A percentile compares a stretch with the other conserved stretches of the same genome.
Conservation (phyloP, 2,113 vertebrate species). For the Podarcis cretensis region DNA sequence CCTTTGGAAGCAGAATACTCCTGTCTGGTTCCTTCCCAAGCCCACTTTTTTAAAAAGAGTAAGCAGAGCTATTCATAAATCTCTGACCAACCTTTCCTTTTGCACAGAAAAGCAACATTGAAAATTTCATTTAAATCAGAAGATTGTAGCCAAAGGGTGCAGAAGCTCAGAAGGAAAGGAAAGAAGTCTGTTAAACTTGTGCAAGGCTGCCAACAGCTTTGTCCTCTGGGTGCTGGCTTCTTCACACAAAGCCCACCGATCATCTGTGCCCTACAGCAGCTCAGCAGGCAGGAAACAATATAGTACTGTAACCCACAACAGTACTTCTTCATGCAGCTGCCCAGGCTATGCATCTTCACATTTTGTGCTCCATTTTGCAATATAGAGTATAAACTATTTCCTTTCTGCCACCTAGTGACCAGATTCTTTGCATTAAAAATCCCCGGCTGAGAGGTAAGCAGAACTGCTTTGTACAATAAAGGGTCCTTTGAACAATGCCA, state of each 20-base stretch:
- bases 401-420: slow-evolving; percentile 73
- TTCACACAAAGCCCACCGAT: background rate
- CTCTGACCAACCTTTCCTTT: slow-evolving; percentile 5
- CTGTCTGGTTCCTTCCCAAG: slow-evolving; percentile 21
- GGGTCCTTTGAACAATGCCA: slow-evolving; percentile 23
- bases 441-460: background rate
- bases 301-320: background rate
- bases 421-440: slow-evolving; percentile 31
- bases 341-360: background rate
- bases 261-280: background rate
- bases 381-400: slow-evolving; percentile 58
- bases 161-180: background rate
- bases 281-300: background rate
- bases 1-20: slow-evolving; percentile 11
- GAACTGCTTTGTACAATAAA: slow-evolving; percentile 8
- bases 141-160: slow-evolving; percentile 9
- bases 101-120: background rate
- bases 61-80: background rate
- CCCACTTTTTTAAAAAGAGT: slow-evolving; percentile 14
- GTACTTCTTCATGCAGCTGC: background rate
- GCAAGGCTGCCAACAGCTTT: background rate
- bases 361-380: background rate
- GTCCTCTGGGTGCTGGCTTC: background rate
- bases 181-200: background rate
- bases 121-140: slow-evolving; percentile 19